phyloP scores from a whole-genome alignment of 2,797 vertebrate species.

The Myotis planiceps region DNA sequence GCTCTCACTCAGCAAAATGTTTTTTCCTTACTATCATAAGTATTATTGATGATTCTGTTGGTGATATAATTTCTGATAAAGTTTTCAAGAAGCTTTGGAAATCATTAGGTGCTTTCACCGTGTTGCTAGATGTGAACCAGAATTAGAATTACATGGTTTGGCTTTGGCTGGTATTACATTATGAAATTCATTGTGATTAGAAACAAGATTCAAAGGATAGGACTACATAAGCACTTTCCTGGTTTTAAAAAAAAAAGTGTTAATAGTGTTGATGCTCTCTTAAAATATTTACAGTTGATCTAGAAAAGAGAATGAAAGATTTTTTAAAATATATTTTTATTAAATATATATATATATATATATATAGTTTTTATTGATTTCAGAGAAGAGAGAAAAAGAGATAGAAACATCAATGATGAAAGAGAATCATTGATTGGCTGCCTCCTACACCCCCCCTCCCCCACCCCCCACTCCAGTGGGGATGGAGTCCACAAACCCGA shows the following conservation, averaged over 20 bases:
- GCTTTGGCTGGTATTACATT: not conserved
- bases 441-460: too few species aligned
- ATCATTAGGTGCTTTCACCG: slow-evolving; percentile 43
- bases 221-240: not conserved
- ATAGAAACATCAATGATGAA: too few species aligned
- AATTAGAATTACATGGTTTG: slow-evolving; percentile 39
- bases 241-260: not conserved
- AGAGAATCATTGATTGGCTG: too few species aligned
- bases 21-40: slow-evolving; percentile 10
- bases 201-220: not conserved
- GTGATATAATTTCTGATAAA: slow-evolving; percentile 40
- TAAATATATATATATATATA: too few species aligned
- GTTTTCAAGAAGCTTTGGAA: slow-evolving; percentile 57
- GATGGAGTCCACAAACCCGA: too few species aligned
- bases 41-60: slow-evolving; percentile 41
- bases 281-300: slow-evolving; percentile 3
- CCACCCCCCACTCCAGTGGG: too few species aligned
- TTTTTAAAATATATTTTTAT: not conserved
- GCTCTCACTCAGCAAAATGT: not conserved
- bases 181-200: not conserved
- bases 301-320: not conserved
- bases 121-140: slow-evolving; percentile 31
- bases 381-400: too few species aligned
- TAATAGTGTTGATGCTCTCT: not conserved
- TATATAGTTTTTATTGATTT: too few species aligned